Base-by-base conservation (phyloP, 1,140 invertebrate genomes). In the Apis florea region DNA sequence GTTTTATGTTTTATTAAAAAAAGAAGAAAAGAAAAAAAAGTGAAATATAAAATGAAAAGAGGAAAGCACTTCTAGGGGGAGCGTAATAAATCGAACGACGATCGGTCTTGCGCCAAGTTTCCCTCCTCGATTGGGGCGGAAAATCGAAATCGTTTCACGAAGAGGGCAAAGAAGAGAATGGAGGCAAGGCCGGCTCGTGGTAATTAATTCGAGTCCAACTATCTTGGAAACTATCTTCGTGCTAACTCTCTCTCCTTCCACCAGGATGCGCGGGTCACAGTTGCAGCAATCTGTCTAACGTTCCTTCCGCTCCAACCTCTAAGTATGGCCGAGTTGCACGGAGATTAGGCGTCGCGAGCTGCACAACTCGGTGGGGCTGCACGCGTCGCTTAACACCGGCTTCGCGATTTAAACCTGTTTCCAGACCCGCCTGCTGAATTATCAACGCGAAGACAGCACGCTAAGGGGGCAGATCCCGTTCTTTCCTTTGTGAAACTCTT, bases 131-230 rank as follows among this genome's bases (percentile, higher is more conserved):
- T 47, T 66, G 11, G 26, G 1, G 10, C 47, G 67, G 24, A 40
- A 59, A 26, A 79, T 53, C 26, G 67, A 53, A 12, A 40, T 40
- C 19, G 40, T 49, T 75, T 19, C 54, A 19, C 47, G 47, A n/a
- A 19, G 19, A n/a, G 19, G 15, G 17, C 59, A 2, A 63, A 40
- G 8, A 58, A 40, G 21, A 47, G 17, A 1, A 61, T 76, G 79
- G 53, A 71, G 56, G 54, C 63, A n/a, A 79, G 74, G 58, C 58
- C 54, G 21, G 26, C 49, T 9, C 3, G 78, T n/a, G 40, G 73
- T 85, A 85, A 89, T 89, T 89, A 90, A 90, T 89, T 87, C 85
- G 83, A 82, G 56, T 81, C 54, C 73, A 82, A 88, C 79, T 88
- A 86, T 90, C 89, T 82, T 66, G 71, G 21, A 40, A 88, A 89